These are phyloP conservation scores for Anagrus nilaparvatae DNA, from an alignment of 1,140 invertebrate genomes.

Conservation along the genomic window DNA sequence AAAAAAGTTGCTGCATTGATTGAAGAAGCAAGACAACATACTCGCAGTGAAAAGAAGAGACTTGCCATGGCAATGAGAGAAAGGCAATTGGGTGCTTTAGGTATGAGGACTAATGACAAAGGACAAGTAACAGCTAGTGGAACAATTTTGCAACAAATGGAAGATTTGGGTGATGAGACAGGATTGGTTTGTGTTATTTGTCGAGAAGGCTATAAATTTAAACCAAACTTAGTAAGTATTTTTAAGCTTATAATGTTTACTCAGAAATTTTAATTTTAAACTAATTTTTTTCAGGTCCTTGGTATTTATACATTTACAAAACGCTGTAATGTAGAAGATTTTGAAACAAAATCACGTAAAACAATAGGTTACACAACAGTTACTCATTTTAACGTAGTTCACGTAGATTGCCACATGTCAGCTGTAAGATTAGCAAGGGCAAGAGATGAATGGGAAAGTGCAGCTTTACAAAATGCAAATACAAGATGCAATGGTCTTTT, in stretches of 20 bases:
- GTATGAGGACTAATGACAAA: constrained; percentile 92
- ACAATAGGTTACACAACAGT: constrained; percentile 86
- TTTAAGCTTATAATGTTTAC: not conserved
- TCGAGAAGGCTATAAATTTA: constrained; percentile 93
- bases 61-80: constrained; percentile 96
- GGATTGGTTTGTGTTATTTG: constrained; percentile 97
- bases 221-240: constrained; percentile 62
- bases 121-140: constrained; percentile 86
- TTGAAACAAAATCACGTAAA: constrained; percentile 75
- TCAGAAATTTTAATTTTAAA: constrained; percentile 4
- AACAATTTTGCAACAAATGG: constrained; percentile 83
- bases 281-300: constrained; percentile 49
- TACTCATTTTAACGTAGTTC: constrained; percentile 96
- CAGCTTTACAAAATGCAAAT: constrained; percentile 94
- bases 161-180: constrained; percentile 89
- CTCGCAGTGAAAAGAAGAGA: constrained; percentile 89
- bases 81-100: constrained; percentile 87
- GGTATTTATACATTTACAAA: constrained; percentile 97
- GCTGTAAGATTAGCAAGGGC: constrained; percentile 68
- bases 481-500: constrained; percentile 94
- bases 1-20: constrained; percentile 71
- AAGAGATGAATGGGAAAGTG: constrained; percentile 95
- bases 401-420: constrained; percentile 95
- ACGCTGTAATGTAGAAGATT: constrained; percentile 88
- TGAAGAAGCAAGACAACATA: constrained; percentile 86